These are phyloP conservation scores for Antheraea mylitta DNA, from an alignment of 1,140 invertebrate genomes.

Conservation along the genomic window DNA sequence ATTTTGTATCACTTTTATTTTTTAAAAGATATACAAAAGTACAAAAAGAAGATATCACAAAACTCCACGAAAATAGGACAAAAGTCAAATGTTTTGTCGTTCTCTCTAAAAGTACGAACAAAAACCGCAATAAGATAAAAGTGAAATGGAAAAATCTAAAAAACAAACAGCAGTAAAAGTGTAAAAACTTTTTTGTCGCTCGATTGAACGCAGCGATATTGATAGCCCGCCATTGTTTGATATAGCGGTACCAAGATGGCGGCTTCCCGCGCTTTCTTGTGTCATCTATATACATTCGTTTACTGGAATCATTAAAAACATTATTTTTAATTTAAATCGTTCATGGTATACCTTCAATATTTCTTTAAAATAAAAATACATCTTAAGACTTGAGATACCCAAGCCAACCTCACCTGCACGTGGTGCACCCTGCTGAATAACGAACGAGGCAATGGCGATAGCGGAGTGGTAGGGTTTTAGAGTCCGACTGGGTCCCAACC, in stretches of 20 bases:
- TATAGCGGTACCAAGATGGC: constrained; percentile 24
- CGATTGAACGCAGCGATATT: constrained; percentile 24
- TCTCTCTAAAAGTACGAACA: background rate
- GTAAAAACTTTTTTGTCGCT: constrained; percentile 23
- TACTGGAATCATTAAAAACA: background rate
- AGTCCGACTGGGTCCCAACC: too few species aligned
- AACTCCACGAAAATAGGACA: background rate
- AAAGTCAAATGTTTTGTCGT: background rate
- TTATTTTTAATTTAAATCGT: background rate
- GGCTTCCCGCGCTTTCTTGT: constrained; percentile 27
- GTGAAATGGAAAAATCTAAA: constrained; percentile 7
- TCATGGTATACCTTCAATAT: too few species aligned
- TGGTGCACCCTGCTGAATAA: too few species aligned
- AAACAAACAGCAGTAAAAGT: constrained; percentile 16
- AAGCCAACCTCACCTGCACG: too few species aligned
- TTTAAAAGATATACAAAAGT: background rate
- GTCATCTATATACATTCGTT: constrained; percentile 12
- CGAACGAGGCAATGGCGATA: too few species aligned
- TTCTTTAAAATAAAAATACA: too few species aligned
- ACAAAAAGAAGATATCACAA: background rate
- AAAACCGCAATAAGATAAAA: constrained; percentile 11
- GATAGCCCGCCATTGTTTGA: constrained; percentile 1
- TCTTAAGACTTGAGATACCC: too few species aligned
- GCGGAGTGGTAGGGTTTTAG: too few species aligned
- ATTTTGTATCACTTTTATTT: background rate